Percentiles rank a stretch among this genome's conserved stretches.
phyloP scores from a whole-genome alignment of 2,797 vertebrate species.

The Zenarchopterus dispar region DNA sequence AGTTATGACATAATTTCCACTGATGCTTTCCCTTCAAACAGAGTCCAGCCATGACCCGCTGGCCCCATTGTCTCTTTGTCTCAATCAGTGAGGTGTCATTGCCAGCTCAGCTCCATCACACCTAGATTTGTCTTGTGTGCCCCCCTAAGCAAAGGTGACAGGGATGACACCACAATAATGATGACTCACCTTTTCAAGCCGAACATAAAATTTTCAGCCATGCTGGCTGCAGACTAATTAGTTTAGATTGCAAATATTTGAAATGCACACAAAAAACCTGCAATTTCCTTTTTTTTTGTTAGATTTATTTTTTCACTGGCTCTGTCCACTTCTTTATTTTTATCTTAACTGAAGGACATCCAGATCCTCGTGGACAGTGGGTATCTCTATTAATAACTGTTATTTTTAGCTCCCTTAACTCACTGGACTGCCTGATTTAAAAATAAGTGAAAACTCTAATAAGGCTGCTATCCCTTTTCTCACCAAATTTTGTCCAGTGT shows the following conservation, averaged over 20 bases:
- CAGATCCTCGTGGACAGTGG: slow-evolving; percentile 48
- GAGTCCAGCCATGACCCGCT: slow-evolving; percentile 32
- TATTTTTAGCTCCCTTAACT: slow-evolving; percentile 65
- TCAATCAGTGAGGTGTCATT: slow-evolving; percentile 49
- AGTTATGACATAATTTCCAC: slow-evolving; percentile 36
- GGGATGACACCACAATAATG: slow-evolving; percentile 58
- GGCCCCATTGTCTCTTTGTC: slow-evolving; percentile 55
- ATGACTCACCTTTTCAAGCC: slow-evolving; percentile 57
- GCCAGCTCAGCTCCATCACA: slow-evolving; percentile 36
- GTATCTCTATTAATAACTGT: slow-evolving; percentile 69
- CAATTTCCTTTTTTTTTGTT: not conserved
- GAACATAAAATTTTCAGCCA: slow-evolving; percentile 46
- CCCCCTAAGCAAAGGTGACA: slow-evolving; percentile 70
- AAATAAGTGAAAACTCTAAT: slow-evolving; percentile 68
- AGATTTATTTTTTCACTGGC: not conserved
- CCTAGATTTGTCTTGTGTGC: slow-evolving; percentile 39
- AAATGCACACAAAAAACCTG: slow-evolving; percentile 12
- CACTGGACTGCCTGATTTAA: slow-evolving; percentile 69
- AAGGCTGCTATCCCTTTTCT: slow-evolving; percentile 58
- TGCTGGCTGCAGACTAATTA: slow-evolving; percentile 41
- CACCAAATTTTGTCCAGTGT: slow-evolving; percentile 55
- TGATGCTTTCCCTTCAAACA: slow-evolving; percentile 32
- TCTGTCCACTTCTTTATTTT: not conserved
- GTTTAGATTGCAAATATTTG: slow-evolving; percentile 40
- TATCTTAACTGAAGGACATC: slow-evolving; percentile 28